Evolutionary conservation across 2,888 invertebrate species (phyloP).

Genomic region (Drosophila infuscata): DNA sequence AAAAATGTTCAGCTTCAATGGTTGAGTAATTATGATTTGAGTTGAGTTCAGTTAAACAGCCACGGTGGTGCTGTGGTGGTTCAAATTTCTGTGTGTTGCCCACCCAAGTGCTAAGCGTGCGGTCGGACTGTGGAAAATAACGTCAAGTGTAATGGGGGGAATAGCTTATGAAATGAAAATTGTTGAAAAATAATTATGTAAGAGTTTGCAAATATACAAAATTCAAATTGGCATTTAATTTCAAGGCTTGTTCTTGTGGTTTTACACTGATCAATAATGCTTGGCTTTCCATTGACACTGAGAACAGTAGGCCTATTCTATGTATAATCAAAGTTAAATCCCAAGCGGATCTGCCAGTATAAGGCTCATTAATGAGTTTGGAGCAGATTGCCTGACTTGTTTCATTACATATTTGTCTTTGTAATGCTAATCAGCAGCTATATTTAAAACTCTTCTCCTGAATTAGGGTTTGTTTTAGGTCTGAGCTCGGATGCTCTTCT

Average conservation of each 20-base stretch:
- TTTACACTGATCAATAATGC: too few relatives aligned
- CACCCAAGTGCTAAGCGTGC: slow-evolving; percentile 16
- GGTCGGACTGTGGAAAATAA: slow-evolving; percentile 16
- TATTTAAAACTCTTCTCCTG: background rate
- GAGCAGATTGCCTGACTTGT: background rate
- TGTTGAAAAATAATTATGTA: background rate
- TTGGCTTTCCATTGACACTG: background rate
- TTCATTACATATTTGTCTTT: background rate
- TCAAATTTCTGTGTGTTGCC: slow-evolving; percentile 1
- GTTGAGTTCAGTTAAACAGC: slow-evolving; percentile 9
- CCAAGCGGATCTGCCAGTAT: rapidly evolving
- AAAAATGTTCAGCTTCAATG: slow-evolving; percentile 57
- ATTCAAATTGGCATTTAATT: background rate
- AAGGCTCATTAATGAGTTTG: background rate
- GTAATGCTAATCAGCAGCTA: background rate
- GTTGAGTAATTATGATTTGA: slow-evolving; percentile 58
- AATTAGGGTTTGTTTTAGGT: background rate
- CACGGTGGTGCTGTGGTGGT: slow-evolving; percentile 3
- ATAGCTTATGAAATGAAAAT: slow-evolving; percentile 12
- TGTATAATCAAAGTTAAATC: background rate
- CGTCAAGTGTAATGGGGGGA: slow-evolving; percentile 19
- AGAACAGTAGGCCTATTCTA: background rate
- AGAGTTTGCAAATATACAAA: background rate
- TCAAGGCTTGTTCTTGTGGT: background rate
- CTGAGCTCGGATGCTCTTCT: background rate